Evolutionary conservation across 2,888 invertebrate species (phyloP).

Genomic region (Andrena hattorfiana): DNA sequence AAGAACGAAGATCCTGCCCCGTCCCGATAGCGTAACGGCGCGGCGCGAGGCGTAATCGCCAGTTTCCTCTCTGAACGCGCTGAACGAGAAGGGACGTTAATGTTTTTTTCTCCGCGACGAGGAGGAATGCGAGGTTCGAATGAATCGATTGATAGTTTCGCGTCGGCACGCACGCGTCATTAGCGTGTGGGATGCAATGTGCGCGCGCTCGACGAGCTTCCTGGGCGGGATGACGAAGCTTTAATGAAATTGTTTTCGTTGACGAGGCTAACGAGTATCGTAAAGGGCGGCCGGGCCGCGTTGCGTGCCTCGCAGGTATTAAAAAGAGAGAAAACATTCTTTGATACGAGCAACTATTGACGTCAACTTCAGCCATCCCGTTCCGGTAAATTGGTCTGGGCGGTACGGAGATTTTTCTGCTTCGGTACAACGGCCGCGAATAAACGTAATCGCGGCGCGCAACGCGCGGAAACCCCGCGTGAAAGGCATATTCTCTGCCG

Average conservation of each 20-base stretch:
- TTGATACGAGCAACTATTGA: slow-evolving; percentile 52
- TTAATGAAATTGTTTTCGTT: slow-evolving; percentile 68
- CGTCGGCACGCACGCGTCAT: slow-evolving; percentile 45
- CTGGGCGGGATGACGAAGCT: slow-evolving; percentile 39
- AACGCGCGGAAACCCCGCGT: neutral
- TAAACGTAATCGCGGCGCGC: slow-evolving; percentile 21
- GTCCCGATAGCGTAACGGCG: neutral
- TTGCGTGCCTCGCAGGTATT: slow-evolving; percentile 14
- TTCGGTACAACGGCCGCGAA: slow-evolving; percentile 28
- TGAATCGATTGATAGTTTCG: slow-evolving; percentile 43
- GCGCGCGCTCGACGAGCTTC: slow-evolving; percentile 48
- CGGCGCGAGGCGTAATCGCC: neutral
- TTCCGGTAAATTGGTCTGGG: slow-evolving; percentile 41
- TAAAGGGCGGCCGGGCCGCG: slow-evolving; percentile 38
- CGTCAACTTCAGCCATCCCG: slow-evolving; percentile 47
- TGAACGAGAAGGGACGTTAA: neutral
- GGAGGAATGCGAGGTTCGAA: slow-evolving; percentile 28
- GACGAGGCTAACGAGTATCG: slow-evolving; percentile 63
- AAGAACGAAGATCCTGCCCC: neutral
- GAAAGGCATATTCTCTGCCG: neutral
- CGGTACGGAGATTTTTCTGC: slow-evolving; percentile 21
- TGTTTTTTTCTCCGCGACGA: neutral
- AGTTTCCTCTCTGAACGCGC: neutral
- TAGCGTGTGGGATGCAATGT: slow-evolving; percentile 44
- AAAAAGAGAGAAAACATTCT: slow-evolving; percentile 34